A percentile compares a stretch with the other conserved stretches of the same genome.
Conservation (phyloP, 1,140 invertebrate genomes). For the Rhopalosiphum padi region DNA sequence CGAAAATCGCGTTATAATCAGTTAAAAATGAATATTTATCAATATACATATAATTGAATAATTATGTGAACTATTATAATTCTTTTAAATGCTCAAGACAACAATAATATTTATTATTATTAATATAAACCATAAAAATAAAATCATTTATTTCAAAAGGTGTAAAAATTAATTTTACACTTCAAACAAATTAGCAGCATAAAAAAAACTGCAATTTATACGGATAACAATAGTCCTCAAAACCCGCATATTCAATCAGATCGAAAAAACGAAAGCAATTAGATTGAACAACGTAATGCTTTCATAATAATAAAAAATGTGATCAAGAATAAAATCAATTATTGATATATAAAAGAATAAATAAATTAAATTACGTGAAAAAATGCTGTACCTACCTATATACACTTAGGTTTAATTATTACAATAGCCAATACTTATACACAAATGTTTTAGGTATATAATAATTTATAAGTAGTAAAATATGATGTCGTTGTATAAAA, state of each 20-base stretch:
- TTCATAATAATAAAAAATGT: background rate
- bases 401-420: background rate
- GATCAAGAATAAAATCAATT: conserved; percentile 5
- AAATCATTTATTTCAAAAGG: background rate
- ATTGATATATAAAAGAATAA: background rate
- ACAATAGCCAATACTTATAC: background rate
- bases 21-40: background rate
- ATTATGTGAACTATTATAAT: background rate
- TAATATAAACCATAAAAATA: background rate
- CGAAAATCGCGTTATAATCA: background rate
- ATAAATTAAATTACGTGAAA: conserved; percentile 2
- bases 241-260: background rate
- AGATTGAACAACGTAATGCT: background rate
- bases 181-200: background rate
- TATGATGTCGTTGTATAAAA: background rate
- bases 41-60: background rate
- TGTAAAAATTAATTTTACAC: background rate
- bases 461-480: background rate
- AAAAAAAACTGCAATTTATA: background rate
- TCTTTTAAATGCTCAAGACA: background rate
- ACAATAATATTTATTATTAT: background rate
- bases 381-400: background rate
- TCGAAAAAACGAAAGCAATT: background rate
- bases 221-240: background rate
- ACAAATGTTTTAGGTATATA: background rate